phyloP scores from a whole-genome alignment of 2,888 invertebrate genomes.

The Trachelus tabidus region DNA sequence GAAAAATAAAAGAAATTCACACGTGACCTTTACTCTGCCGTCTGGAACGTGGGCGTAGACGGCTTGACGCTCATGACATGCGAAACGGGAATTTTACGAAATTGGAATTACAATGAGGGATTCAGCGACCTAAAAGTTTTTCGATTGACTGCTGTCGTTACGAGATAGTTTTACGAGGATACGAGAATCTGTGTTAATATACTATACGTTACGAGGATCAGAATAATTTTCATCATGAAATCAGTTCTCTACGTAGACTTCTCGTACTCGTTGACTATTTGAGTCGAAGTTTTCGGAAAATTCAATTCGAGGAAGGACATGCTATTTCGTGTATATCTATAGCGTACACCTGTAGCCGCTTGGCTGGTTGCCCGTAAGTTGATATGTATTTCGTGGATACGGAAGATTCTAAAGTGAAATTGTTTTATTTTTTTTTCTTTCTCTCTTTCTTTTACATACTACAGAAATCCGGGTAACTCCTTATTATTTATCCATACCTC shows the following conservation, averaged over 20 bases:
- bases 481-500: background rate
- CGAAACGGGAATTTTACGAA: background rate
- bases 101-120: background rate
- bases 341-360: background rate
- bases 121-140: background rate
- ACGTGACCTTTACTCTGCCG: background rate
- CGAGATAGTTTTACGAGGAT: background rate
- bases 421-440: background rate
- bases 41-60: constrained; percentile 15
- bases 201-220: no score
- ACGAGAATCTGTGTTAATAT: no score
- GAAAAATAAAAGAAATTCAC: background rate
- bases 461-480: background rate
- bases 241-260: background rate
- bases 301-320: background rate
- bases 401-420: background rate
- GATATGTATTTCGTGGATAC: background rate
- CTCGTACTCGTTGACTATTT: background rate
- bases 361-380: background rate
- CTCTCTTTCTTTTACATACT: background rate
- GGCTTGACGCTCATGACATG: constrained; percentile 19
- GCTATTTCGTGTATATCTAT: background rate
- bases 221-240: background rate
- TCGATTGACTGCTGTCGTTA: background rate
- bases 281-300: background rate